Base-by-base conservation (phyloP, 2,888 invertebrate genomes). In the Meliscaeva auricollis region DNA sequence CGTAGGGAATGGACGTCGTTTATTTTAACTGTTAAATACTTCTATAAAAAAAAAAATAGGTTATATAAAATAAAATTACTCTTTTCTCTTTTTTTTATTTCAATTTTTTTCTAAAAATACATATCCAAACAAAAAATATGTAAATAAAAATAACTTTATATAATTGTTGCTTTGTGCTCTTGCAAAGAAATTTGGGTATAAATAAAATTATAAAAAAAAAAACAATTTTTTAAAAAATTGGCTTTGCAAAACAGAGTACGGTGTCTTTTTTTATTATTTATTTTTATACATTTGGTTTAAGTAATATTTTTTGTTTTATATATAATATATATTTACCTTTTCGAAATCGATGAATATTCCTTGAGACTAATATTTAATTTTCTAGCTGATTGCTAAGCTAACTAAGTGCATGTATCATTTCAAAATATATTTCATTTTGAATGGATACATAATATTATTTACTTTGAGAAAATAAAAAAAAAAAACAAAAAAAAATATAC, bases 401-500 rank as follows among this genome's bases (percentile, higher is more conserved):
- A 64, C 50, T 83, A 78, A 74, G 78, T 78, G 84, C 80, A 84
- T 75, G 48, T 62, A 58, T 75, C 64, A 74, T 76, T 72, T 58
- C 80, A 79, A 84, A 75, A 68, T 3, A 46, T 66, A 0, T 41
- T 35, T 50, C n/a, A 32, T n/a, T 66, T 46, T 17, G 6, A n/a
- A 30, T 22, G 30, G 46, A 35, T 13, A 66, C 13, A 30, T 44
- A 30, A 6, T 48, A 26, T 64, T 66, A 35, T 20, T 20, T 48
- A 22, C 0, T 46, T 60, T 35, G 20, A 9, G 50, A n/a, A 20
- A 35, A 20, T 35, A 68, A 17, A 68, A n/a, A 20, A 35, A 20
- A 50, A 68, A 17, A 11, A 32, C 6, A 15, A 30, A 46, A 22
- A 22, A 11, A 17, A 17, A 54, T 70, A 72, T 73, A 80, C 54